Evolutionary conservation across 2,113 vertebrate genomes (phyloP), one percentile per base, ranked within the genome.

Genomic region (Oplegnathus fasciatus): DNA sequence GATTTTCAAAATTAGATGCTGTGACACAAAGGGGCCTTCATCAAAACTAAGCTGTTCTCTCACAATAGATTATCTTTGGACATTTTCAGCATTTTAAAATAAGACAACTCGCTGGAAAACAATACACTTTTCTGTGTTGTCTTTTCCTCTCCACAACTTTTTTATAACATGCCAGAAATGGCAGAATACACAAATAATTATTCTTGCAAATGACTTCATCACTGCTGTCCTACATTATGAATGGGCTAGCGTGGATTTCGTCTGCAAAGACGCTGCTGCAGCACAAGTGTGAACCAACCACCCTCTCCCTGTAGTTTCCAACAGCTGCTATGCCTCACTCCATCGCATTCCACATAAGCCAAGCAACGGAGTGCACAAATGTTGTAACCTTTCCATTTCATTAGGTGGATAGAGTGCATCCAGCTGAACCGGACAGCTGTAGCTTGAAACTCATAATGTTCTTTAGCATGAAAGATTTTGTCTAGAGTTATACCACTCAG

Each of bases 251-350:
- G 11, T 42, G 32, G 50, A 40, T 68, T 48, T 65, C 7, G 42
- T 54, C 46, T 62, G 62, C 34, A 44, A 60, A 68, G 40, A 66
- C 20, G 11, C 69, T 73, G 44, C 62, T 68, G 69, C 42, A 66
- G 62, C 55, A 64, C 70, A 70, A 75, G 64, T 78, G 85, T 78
- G 55, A 52, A 64, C 10, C 55, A 37, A 17, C 62, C 68, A 24
- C 69, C 34, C 69, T 30, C 42, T 67, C 17, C n/a, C 50, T 52
- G 48, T 17, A 50, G 22, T 85, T 40, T 73, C 75, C 48, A 70
- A 70, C 85, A 83, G 85, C 85, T 87, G 85, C 75, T 57, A 32
- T 55, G 50, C 61, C 40, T 85, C 76, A 54, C 61, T 74, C 42
- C 42, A 20, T 75, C 54, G 22, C 69, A 57, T 79, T 79, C 61